Base-by-base conservation (phyloP, 2,797 vertebrate genomes). In the Chelonia mydas region DNA sequence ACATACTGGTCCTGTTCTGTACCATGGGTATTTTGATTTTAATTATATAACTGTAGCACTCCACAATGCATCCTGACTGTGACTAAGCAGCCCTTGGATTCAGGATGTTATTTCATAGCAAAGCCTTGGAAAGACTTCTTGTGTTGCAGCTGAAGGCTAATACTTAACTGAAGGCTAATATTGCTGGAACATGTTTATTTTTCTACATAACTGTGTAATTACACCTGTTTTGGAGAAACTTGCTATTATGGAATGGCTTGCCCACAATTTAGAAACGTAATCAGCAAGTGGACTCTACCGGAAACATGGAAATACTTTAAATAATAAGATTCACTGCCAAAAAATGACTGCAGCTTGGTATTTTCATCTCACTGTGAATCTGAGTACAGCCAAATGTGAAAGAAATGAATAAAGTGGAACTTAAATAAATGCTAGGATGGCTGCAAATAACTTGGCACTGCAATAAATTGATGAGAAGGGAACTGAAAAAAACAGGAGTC, bases 221-320 rank as follows among this genome's bases (percentile, higher is more conserved):
- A 59, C 74, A 85, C 27, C 55, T 87, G 65, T 83, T 94, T 86
- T 93, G 59, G 77, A 89, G 47, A 90, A 72, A 2, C 7, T 6
- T 55, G 68, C 79, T 83, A 85, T 86, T 95, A 84, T 72, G 13
- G 3, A 81, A 93, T 84, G 76, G 87, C 0, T 0, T 23, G 81
- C 25, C 54, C 10, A 61, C 61, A 87, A 57, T 90, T 90, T 91
- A 59, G 74, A 83, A 92, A 80, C 28, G 59, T 51, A 50, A 31
- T 47, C 65, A 9, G 6, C 6, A 90, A 92, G 89, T 5, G 7
- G 9, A 28, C 31, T 3, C 68, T 91, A 88, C 84, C 50, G 96
- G 83, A 96, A 94, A 87, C 15, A 77, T 6, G 45, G 88, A 86
- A 95, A 16, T 25, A 21, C 76, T 94, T 95, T 41, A 93, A 92